Evolutionary conservation across 1,140 invertebrate genomes (phyloP), one percentile per base, ranked within the genome.

Genomic region (Sinella curviseta): DNA sequence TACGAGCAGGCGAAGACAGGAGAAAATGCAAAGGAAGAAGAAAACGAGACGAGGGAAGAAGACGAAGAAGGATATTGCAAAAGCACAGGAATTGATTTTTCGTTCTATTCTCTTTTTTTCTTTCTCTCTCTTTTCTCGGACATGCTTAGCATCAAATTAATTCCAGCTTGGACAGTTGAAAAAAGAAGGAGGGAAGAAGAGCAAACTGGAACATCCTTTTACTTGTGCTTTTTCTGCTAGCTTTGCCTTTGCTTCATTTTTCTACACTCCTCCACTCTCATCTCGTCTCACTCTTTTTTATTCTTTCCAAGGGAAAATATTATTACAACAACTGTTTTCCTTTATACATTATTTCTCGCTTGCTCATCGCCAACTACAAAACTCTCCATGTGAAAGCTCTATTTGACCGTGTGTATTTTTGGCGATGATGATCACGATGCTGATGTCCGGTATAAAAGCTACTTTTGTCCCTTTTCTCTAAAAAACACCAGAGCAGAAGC

Each of bases 141-240:
- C 81, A 82, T 79, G 81, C 81, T 79, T 79, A 82, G 76, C 76
- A 82, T 82, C 76, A 81, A 81, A 81, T 81, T 81, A 81, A 81
- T 79, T 81, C 74, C 54, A 78, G 77, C 55, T 81, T 78, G 80
- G 77, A 81, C 80, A 81, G 77, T 75, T 35, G 36, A 75, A 70
- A 80, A 67, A 60, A 74, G 20, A 20, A 48, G 65, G 65, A 70
- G 12, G 12, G 28, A 24, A 70, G 31, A 30, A 60, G 24, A 60
- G 57, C 57, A 17, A 4, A 70, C 26, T 65, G 8, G 57, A n/a
- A 26, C 57, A 16, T 16, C 57, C 26, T 16, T 26, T n/a, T n/a
- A n/a, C n/a, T n/a, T n/a, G n/a, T n/a, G 57, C 57, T 65, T 65
- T 26, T 70, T 70, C 39, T 48, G 4, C 39, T 48, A 4, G 4